Percentiles rank a stretch among this genome's conserved stretches.
Evolutionary conservation across 2,797 vertebrate genomes (phyloP).

Genomic region (Brachymystax lenok): DNA sequence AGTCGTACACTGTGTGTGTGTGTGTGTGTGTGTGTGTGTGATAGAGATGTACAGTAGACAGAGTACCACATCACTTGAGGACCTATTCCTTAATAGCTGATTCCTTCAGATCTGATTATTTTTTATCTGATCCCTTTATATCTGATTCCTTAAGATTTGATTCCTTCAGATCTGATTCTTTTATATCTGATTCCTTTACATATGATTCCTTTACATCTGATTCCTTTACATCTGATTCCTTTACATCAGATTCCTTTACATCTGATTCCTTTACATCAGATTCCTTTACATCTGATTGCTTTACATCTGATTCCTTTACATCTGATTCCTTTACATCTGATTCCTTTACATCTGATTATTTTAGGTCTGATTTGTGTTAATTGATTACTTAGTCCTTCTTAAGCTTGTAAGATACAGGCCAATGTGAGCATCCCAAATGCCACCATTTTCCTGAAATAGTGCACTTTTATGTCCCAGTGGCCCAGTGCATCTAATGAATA

Average conservation of each 20-base stretch:
- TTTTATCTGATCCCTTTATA: conserved; percentile 17
- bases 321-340: no score
- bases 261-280: conserved; percentile 30
- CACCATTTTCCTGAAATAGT: no score
- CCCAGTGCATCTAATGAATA: conserved; percentile 21
- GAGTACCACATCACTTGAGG: conserved; percentile 47
- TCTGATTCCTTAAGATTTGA: conserved; percentile 46
- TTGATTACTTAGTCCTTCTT: conserved; percentile 58
- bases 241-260: no score
- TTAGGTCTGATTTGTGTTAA: conserved; percentile 32
- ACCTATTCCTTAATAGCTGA: conserved; percentile 46
- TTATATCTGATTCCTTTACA: not conserved
- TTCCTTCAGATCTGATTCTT: conserved; percentile 50
- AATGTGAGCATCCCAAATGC: conserved; percentile 28
- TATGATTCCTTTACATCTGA: no score
- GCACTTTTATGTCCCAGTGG: no score
- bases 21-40: not conserved
- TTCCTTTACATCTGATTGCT: no score
- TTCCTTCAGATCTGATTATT: conserved; percentile 49
- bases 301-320: no score
- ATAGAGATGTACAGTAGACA: conserved; percentile 18
- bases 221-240: no score
- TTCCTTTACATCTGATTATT: no score
- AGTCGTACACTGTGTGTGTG: no score
- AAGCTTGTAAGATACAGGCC: conserved; percentile 35